These are phyloP conservation scores for Cheiracanthium punctorium DNA, from an alignment of 2,888 invertebrate genomes.

Conservation along the genomic window DNA sequence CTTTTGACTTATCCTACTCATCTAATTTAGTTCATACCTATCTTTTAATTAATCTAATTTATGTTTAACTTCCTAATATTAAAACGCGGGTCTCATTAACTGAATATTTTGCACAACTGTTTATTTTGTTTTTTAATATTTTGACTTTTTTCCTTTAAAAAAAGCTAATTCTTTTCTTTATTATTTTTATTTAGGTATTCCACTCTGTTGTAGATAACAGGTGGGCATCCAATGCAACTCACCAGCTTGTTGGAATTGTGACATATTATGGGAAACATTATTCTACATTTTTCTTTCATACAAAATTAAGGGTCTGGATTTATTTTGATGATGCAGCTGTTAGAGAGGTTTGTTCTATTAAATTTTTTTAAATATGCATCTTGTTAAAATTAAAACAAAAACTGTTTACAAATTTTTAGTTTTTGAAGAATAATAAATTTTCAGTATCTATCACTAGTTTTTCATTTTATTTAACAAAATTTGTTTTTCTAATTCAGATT, in stretches of 20 bases:
- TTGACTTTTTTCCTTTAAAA: no score
- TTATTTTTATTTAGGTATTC: conserved; percentile 80
- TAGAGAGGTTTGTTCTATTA: conserved; percentile 81
- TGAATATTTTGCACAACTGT: no score
- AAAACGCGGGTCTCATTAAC: no score
- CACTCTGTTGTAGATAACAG: conserved; percentile 90
- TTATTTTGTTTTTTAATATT: no score
- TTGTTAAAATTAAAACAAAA: neutral
- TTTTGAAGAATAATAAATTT: neutral
- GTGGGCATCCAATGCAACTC: conserved; percentile 88
- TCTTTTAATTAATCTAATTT: no score
- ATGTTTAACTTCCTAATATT: no score
- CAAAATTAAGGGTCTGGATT: conserved; percentile 92
- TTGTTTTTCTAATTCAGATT: conserved; percentile 77
- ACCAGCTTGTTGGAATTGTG: conserved; percentile 93
- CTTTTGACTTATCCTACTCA: no score
- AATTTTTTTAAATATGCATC: no score
- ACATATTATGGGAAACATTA: conserved; percentile 98
- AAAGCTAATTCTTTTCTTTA: no score
- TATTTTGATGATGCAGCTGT: conserved; percentile 98
- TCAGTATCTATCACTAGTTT: no score
- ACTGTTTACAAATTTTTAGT: neutral
- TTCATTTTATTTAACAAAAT: no score
- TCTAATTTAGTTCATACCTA: no score
- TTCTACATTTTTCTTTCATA: conserved; percentile 97